Conservation (phyloP, 2,797 vertebrate species). For the Podarcis siculus region DNA sequence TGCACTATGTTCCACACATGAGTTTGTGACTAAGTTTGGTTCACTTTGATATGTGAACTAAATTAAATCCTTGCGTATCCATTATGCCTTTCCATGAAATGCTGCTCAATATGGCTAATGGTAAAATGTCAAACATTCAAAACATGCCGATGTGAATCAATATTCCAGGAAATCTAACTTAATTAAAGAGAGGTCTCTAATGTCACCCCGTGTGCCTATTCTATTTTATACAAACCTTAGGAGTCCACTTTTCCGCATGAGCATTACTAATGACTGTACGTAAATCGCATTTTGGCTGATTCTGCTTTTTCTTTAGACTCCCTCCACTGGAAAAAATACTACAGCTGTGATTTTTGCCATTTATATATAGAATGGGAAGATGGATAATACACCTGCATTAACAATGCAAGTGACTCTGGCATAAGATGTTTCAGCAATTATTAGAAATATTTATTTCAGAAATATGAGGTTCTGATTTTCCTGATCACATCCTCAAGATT, state of each 20-base stretch:
- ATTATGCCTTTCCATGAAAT: background rate
- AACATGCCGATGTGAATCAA: background rate
- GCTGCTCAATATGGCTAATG: background rate
- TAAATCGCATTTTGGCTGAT: background rate
- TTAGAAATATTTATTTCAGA: background rate
- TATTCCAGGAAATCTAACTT: slow-evolving; percentile 43
- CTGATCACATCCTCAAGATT: background rate
- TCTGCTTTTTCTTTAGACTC: slow-evolving; percentile 49
- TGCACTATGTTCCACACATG: background rate
- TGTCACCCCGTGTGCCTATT: slow-evolving; percentile 12
- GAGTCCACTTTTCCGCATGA: slow-evolving; percentile 16
- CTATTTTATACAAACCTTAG: slow-evolving; percentile 40
- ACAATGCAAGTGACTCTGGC: background rate
- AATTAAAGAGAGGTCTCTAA: slow-evolving; percentile 40
- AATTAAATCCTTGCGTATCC: background rate
- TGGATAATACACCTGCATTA: background rate
- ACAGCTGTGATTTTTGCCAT: background rate
- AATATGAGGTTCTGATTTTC: background rate
- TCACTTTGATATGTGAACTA: background rate
- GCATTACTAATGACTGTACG: slow-evolving; percentile 5
- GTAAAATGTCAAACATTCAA: background rate
- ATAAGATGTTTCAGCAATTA: background rate
- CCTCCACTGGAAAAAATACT: background rate
- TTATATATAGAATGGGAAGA: background rate
- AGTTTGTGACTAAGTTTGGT: background rate